Base-by-base conservation (phyloP, 2,797 vertebrate genomes). In the Manis crassicaudata region DNA sequence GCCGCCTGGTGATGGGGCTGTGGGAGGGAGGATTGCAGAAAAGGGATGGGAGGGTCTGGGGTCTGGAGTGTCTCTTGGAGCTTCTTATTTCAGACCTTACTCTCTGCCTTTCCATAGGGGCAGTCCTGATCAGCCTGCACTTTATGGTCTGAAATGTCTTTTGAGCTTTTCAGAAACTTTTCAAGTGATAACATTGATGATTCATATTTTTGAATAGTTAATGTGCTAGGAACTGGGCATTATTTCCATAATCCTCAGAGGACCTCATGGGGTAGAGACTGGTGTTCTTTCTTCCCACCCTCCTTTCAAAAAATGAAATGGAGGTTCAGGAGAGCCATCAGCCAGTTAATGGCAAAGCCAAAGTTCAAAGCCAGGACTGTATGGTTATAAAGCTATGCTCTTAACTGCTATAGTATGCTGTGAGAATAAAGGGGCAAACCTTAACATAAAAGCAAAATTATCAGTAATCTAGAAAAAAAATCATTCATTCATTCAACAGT, bases 61-160 rank as follows among this genome's bases (percentile, higher is more conserved):
- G 63, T 58, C 17, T 27, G 35, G 68, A 67, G 35, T 1, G 10
- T 46, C 56, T 73, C 50, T 50, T 8, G 37, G 37, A 50, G 3
- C 21, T 58, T 86, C 29, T 72, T 70, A 54, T 72, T 76, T 80
- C 46, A 92, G 75, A 70, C 8, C 11, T 79, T 6, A 13, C 6
- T 56, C 27, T 60, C 0, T 67, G 52, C 25, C 29, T 90, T 96
- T 65, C 32, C 32, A 14, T 18, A 35, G 81, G 12, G 6, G 60
- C 52, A 73, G 16, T 0, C 27, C 25, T 75, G 58, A 83, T 60
- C 13, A 37, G 50, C 60, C 25, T 84, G 40, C 29, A 29, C 37
- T 85, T 88, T 73, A 80, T 80, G 25, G 27, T 82, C 63, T 52
- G 77, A 91, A 93, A 75, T 70, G 32, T 88, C 83, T 94, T 85